A percentile compares a stretch with the other conserved stretches of the same genome.
These are phyloP conservation scores for Plectrocnemia conspersa DNA, from an alignment of 1,140 invertebrate species.

Conservation along the genomic window DNA sequence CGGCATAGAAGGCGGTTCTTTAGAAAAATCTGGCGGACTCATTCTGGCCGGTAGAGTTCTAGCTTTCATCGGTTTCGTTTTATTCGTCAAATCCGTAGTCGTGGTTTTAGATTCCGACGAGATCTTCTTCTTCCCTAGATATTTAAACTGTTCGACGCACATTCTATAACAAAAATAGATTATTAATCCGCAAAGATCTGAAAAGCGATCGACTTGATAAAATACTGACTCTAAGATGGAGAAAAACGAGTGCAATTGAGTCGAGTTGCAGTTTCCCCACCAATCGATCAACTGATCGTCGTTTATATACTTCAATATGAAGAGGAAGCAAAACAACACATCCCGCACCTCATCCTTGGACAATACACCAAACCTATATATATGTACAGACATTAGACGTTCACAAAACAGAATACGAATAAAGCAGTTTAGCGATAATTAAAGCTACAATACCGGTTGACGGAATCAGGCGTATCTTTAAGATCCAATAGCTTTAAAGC, in stretches of 20 bases:
- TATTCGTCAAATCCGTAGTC: slow-evolving; percentile 49
- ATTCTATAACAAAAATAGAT: slow-evolving; percentile 52
- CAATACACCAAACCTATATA: slow-evolving; percentile 50
- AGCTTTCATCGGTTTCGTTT: slow-evolving; percentile 52
- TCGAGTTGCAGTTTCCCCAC: slow-evolving; percentile 79
- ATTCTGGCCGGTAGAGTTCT: slow-evolving; percentile 73
- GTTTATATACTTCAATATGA: slow-evolving; percentile 83
- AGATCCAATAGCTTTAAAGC: slow-evolving; percentile 44
- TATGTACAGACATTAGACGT: not conserved
- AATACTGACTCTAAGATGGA: slow-evolving; percentile 70
- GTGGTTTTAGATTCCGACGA: slow-evolving; percentile 44
- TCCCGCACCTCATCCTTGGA: slow-evolving; percentile 74
- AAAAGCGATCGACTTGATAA: not conserved
- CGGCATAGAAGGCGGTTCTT: slow-evolving; percentile 48
- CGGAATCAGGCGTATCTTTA: slow-evolving; percentile 48
- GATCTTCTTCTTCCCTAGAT: slow-evolving; percentile 75
- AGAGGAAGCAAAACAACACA: slow-evolving; percentile 83
- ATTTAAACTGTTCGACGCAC: slow-evolving; percentile 83
- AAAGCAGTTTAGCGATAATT: not conserved
- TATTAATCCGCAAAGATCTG: not conserved
- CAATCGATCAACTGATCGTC: slow-evolving; percentile 84
- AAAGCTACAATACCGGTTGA: slow-evolving; percentile 43
- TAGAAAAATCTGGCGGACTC: slow-evolving; percentile 60
- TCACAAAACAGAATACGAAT: slow-evolving; percentile 4
- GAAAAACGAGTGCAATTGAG: slow-evolving; percentile 75